A percentile compares a stretch with the other conserved stretches of the same genome.
Evolutionary conservation across 2,888 invertebrate genomes (phyloP).

Genomic region (Andrena hattorfiana): DNA sequence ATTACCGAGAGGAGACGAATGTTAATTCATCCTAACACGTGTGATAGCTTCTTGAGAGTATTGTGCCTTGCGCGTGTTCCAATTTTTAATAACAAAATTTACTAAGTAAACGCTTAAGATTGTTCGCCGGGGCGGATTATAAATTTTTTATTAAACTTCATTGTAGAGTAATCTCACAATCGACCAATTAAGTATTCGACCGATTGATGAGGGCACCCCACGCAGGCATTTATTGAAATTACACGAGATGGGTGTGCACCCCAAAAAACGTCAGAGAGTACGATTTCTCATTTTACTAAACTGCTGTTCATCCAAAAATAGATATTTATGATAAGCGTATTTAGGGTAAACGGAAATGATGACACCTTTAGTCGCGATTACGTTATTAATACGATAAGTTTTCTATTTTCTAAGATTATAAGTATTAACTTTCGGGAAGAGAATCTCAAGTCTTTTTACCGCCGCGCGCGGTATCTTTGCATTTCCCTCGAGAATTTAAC

Average conservation of each 20-base stretch:
- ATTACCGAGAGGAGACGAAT: conserved; percentile 59
- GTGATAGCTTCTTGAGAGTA: conserved; percentile 79
- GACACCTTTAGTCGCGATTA: conserved; percentile 34
- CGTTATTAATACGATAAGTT: conserved; percentile 38
- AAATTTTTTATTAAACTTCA: conserved; percentile 79
- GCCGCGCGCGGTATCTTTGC: conserved; percentile 29
- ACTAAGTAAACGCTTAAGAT: conserved; percentile 67
- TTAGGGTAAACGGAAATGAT: conserved; percentile 38
- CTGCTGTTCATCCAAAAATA: conserved; percentile 79
- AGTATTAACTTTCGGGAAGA: conserved; percentile 19
- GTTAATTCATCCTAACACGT: conserved; percentile 78
- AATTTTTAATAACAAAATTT: conserved; percentile 69
- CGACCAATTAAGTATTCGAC: conserved; percentile 81
- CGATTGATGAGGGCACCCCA: conserved; percentile 77
- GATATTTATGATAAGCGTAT: conserved; percentile 65
- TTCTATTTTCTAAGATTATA: conserved; percentile 26
- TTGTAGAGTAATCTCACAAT: conserved; percentile 83
- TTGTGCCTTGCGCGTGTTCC: conserved; percentile 84
- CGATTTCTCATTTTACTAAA: conserved; percentile 79
- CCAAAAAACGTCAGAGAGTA: conserved; percentile 77
- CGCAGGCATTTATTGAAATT: conserved; percentile 75
- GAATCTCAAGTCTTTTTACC: conserved; percentile 49
- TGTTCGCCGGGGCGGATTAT: conserved; percentile 63
- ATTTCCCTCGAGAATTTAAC: conserved; percentile 36
- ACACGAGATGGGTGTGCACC: conserved; percentile 71